Base-by-base conservation (phyloP, 2,888 invertebrate species). In the Anoncus sp. region DNA sequence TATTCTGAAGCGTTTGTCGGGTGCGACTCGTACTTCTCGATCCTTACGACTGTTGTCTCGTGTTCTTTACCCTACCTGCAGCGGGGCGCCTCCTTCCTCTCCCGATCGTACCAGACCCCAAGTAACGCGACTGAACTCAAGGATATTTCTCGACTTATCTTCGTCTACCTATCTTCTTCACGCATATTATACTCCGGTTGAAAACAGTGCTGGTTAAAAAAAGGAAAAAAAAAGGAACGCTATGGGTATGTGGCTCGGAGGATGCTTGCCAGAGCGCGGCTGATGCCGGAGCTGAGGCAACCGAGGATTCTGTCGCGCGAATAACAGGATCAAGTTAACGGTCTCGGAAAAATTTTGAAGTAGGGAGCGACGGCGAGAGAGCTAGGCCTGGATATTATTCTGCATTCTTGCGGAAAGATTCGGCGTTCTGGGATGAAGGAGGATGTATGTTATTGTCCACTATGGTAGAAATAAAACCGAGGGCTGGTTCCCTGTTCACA, bases 271-370 rank as follows among this genome's bases (percentile, higher is more conserved):
- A 40, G 63, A n/a, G n/a, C n/a, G n/a, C 59, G 74, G 77, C 69
- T 84, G 67, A n/a, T 75, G 38, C 10, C 80, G 70, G 76, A n/a
- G 67, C 60, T 75, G 82, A 78, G 53, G 75, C 82, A 49, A 55
- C 45, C 80, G 81, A 75, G 83, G 85, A 84, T 82, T 81, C 87
- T 82, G 84, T 86, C 87, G 87, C 86, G 86, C 86, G 87, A 87
- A 85, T 90, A 90, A 90, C 87, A 90, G 88, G 90, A 90, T 90
- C 90, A 87, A 83, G 87, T 90, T 90, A 87, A 89, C 83, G 83
- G 84, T 67, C 78, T 72, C 27, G 75, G 51, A 22, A 40, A 63
- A 74, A 65, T 49, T 53, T 31, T 45, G 53, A 55, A 55, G 14
- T 18, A 22, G 9, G 27, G 35, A 65, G 40, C 16, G 57, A 60